Evolutionary conservation across 2,797 vertebrate species (phyloP).

Genomic region (Melanotaenia pygmaea): DNA sequence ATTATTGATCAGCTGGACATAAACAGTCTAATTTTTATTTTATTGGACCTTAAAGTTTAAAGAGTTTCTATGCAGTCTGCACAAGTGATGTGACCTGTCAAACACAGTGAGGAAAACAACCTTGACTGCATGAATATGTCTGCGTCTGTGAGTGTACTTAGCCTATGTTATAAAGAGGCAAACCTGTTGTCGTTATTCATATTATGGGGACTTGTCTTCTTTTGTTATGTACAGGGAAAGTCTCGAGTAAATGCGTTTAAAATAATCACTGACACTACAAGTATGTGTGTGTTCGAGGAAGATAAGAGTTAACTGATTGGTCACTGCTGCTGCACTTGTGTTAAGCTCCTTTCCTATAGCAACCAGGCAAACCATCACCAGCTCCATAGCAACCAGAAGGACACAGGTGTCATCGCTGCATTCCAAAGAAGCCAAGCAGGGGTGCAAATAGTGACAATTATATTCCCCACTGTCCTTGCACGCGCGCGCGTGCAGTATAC

Average conservation of each 20-base stretch:
- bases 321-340: constrained; percentile 26
- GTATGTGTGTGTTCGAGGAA: background rate
- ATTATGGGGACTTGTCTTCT: background rate
- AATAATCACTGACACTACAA: no score
- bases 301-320: constrained; percentile 1
- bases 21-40: background rate
- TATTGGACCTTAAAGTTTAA: background rate
- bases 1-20: background rate
- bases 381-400: constrained; percentile 64
- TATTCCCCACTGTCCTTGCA: background rate
- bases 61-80: background rate
- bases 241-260: background rate
- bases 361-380: constrained; percentile 58
- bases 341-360: constrained; percentile 40
- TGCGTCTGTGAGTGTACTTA: background rate
- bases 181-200: background rate
- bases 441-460: constrained; percentile 26
- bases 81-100: background rate
- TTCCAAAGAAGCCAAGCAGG: constrained; percentile 30
- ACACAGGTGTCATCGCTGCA: constrained; percentile 14
- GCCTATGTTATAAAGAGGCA: no score
- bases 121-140: background rate
- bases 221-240: background rate
- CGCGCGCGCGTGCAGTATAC: background rate
- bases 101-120: background rate